Evolutionary conservation across 2,888 invertebrate species (phyloP).

Genomic region (Rhopalosiphum nymphaeae): DNA sequence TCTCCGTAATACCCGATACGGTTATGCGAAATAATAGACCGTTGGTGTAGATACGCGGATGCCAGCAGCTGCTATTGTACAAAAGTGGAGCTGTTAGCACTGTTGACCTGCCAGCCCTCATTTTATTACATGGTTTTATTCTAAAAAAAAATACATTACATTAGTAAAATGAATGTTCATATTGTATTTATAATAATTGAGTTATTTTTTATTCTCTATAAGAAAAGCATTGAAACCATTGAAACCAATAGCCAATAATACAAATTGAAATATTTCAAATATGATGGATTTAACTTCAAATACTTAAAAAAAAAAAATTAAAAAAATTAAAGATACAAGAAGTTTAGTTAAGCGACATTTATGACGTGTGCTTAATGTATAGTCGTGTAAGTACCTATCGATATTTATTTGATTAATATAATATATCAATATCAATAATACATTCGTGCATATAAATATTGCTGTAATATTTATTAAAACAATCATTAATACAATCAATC

Average conservation of each 20-base stretch:
- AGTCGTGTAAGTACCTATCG: neutral
- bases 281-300: neutral
- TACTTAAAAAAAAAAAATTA: neutral
- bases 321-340: neutral
- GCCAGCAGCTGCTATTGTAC: conserved; percentile 86
- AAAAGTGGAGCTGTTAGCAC: conserved; percentile 84
- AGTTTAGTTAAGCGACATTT: neutral
- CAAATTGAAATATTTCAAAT: neutral
- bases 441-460: too few species aligned
- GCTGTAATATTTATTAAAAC: too few species aligned
- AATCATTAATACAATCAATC: too few species aligned
- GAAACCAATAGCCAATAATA: neutral
- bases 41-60: conserved; percentile 74
- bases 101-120: conserved; percentile 71
- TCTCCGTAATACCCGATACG: conserved; percentile 81
- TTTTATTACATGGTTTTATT: conserved; percentile 57
- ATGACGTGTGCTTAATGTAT: neutral
- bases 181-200: neutral
- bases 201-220: neutral
- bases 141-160: conserved; percentile 1
- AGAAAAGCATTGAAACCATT: too few species aligned
- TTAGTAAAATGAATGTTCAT: neutral
- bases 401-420: neutral
- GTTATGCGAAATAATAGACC: conserved; percentile 71
- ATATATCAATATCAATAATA: too few species aligned